Conservation (phyloP, 2,113 vertebrate species). For the Periophthalmodon schlosseri region DNA sequence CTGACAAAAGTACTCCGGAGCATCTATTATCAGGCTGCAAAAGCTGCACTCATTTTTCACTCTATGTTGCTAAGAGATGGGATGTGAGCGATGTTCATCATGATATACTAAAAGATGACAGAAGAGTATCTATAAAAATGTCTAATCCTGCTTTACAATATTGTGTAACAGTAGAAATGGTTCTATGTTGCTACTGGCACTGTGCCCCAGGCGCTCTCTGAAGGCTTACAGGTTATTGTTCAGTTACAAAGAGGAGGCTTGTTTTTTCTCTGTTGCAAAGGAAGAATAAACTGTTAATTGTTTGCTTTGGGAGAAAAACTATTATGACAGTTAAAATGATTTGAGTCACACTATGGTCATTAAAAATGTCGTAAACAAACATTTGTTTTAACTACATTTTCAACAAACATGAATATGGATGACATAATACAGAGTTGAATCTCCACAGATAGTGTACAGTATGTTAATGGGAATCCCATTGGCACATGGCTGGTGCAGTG, state of each 20-base stretch:
- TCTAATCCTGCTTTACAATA: not conserved
- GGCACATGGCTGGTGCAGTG: constrained; percentile 32
- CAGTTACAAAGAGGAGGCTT: not conserved
- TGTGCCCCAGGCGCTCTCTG: not conserved
- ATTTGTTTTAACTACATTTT: not conserved
- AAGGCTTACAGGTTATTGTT: not conserved
- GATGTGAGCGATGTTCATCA: constrained; percentile 7
- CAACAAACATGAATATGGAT: not conserved
- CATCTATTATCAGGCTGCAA: constrained; percentile 20
- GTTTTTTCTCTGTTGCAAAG: constrained; percentile 8
- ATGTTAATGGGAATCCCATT: constrained; percentile 27
- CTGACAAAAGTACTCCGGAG: constrained; percentile 5
- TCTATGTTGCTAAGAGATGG: constrained; percentile 9
- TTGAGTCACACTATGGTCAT: constrained; percentile 3
- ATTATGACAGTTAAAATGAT: constrained; percentile 13
- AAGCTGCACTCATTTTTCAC: constrained; percentile 7
- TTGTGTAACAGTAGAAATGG: not conserved
- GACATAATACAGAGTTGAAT: not conserved
- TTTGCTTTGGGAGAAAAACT: constrained; percentile 15
- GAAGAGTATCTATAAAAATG: not conserved
- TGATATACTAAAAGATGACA: not conserved
- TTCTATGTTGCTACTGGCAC: not conserved
- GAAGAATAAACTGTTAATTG: constrained; percentile 13
- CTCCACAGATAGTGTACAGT: constrained; percentile 3
- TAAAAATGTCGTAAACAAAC: not conserved